Base-by-base conservation (phyloP, 2,888 invertebrate genomes). In the Scaeva pyrastri region DNA sequence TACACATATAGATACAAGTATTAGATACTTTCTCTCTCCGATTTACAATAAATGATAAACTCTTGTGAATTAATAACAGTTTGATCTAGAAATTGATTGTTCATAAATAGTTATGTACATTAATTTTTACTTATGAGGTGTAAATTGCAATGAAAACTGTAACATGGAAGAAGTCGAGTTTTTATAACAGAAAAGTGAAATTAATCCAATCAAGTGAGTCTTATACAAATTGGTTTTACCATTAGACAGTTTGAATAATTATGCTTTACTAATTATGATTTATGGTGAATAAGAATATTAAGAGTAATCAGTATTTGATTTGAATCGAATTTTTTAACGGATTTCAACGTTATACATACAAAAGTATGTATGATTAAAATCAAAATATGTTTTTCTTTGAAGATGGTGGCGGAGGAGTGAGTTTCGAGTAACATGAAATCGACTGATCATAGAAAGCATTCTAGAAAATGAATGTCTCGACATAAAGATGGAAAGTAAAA, bases 11-110 rank as follows among this genome's bases (percentile, higher is more conserved):
- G n/a, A n/a, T n/a, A n/a, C n/a, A n/a, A n/a, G n/a, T n/a, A n/a
- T 31, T 31, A 31, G 31, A 31, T 31, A 31, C 5, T 31, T 7
- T 81, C 76, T 81, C 81, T 81, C 81, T 48, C 76, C 45, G 71
- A 66, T 71, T 77, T 45, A 41, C 41, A 7, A 8, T 5, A 8
- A 7, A 7, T 60, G 26, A 31, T 60, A 19, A 21, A 4, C 14
- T 6, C n/a, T 52, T 21, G 7, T 41, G 21, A 21, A 41, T 36
- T 70, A 58, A 58, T 36, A 21, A n/a, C 8, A 31, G 36, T 70
- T 48, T 36, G 52, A 26, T 48, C 45, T 41, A 62, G 41, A 60
- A 62, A 41, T 43, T 19, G 8, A 8, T 48, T 19, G 55, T 75
- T 74, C 56, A 58, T 31, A 21, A 31, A 62, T 45, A 31, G 14